Evolutionary conservation across 2,113 vertebrate species (phyloP), one percentile per base, ranked within the genome.

Genomic region (Hippocampus abdominalis): DNA sequence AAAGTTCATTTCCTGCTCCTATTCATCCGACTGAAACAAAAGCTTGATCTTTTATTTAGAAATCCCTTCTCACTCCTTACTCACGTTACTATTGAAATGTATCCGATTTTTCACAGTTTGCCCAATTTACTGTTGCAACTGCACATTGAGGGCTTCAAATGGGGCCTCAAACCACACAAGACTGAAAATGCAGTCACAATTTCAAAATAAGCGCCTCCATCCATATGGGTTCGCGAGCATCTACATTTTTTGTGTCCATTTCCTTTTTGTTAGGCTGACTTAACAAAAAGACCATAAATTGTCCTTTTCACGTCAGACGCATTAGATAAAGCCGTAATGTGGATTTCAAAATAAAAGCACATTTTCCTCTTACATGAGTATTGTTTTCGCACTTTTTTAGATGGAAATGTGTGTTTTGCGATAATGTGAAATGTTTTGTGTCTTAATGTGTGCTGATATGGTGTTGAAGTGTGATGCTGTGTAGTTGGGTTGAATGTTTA

Each of bases 321-420:
- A 21, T 23, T 44, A 18, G 29, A 32, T 32, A 15, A 27, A 59
- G 56, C 25, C 13, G 56, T 23, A 15, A 16, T 36, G 2, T 18
- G 57, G 25, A 25, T 46, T 46, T 64, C 40, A 64, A 7, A 64
- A 27, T 27, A 64, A 64, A 64, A 64, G 13, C 40, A 44, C 40
- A 16, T 46, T 25, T 42, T 16, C 21, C 15, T 39, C 40, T 44
- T 46, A 16, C 23, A 27, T 32, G 27, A 18, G 29, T 16, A 60
- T 29, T 32, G 25, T 23, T 53, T 54, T n/a, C 10, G 32, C 60
- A 62, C 60, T 62, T 62, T n/a, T 62, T 39, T 32, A 20, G 36
- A 29, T 18, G 29, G 4, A 39, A 61, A 61, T 18, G 29, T 59
- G 8, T 61, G 32, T 39, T 27, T 46, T 44, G 61, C 9, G 9